phyloP scores from a whole-genome alignment of 2,888 invertebrate species.

The Diogma glabrata region DNA sequence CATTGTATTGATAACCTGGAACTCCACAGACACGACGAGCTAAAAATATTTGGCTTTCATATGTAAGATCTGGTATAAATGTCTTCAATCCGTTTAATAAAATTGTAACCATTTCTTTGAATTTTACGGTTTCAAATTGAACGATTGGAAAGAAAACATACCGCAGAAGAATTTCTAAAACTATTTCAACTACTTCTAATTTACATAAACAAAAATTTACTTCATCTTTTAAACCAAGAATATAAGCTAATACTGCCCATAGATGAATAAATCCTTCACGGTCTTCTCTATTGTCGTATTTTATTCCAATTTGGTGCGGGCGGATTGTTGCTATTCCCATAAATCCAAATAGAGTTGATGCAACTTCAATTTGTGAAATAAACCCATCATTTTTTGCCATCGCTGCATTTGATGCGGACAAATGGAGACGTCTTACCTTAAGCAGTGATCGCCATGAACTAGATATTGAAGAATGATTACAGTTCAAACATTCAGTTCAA shows the following conservation, averaged over 20 bases:
- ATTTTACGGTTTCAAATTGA: constrained; percentile 17
- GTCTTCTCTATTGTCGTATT: constrained; percentile 44
- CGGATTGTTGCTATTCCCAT: constrained; percentile 54
- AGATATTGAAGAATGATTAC: too few species aligned
- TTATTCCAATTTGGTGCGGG: constrained; percentile 49
- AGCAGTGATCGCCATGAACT: constrained; percentile 53
- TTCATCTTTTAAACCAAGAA: constrained; percentile 62
- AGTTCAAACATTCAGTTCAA: background rate
- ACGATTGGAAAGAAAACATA: constrained; percentile 18
- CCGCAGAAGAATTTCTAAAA: constrained; percentile 16
- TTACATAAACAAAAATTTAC: constrained; percentile 19
- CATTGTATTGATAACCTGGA: constrained; percentile 19
- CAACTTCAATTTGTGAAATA: constrained; percentile 64
- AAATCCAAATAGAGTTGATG: constrained; percentile 70
- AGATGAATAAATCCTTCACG: constrained; percentile 62
- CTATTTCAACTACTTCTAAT: constrained; percentile 15
- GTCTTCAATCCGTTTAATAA: constrained; percentile 16
- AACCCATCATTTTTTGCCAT: constrained; percentile 36
- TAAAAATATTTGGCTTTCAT: constrained; percentile 17
- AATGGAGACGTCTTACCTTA: constrained; percentile 49
- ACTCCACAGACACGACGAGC: constrained; percentile 15
- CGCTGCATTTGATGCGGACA: constrained; percentile 41
- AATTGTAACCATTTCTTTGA: constrained; percentile 16
- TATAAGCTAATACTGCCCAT: constrained; percentile 64
- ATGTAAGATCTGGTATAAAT: constrained; percentile 15